phyloP scores from a whole-genome alignment of 2,888 invertebrate genomes.

The Tubulanus polymorphus region DNA sequence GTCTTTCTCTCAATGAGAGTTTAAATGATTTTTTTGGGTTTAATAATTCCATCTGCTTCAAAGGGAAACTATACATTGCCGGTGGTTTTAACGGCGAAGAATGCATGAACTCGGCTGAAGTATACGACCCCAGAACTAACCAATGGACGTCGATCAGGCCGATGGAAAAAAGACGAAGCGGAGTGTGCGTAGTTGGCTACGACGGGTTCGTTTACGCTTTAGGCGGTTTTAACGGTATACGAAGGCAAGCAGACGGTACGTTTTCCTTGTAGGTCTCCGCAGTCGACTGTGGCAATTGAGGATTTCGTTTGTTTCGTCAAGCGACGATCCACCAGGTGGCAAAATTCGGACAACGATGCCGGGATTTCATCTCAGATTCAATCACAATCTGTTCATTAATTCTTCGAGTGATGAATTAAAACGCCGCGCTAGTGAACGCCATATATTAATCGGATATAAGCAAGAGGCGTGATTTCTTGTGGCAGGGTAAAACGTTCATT shows the following conservation, averaged over 20 bases:
- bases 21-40: too few relatives aligned
- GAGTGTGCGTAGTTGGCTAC: constrained; percentile 69
- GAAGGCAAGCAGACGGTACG: constrained; percentile 65
- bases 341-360: too few relatives aligned
- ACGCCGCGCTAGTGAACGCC: neutral
- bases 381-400: too few relatives aligned
- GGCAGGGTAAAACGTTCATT: too few relatives aligned
- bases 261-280: too few relatives aligned
- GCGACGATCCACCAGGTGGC: neutral
- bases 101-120: constrained; percentile 71
- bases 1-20: too few relatives aligned
- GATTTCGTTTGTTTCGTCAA: neutral
- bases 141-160: constrained; percentile 68
- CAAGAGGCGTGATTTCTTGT: too few relatives aligned
- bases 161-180: constrained; percentile 72
- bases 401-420: neutral
- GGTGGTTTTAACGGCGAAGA: constrained; percentile 80
- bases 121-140: constrained; percentile 66
- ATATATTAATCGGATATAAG: too few relatives aligned
- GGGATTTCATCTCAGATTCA: neutral
- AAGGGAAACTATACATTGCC: constrained; percentile 67
- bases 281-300: neutral
- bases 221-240: constrained; percentile 76
- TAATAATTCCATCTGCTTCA: constrained; percentile 42
- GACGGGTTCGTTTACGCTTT: constrained; percentile 69